These are phyloP conservation scores for Pelecanoides urinatrix DNA, from an alignment of 2,113 vertebrate species.

Conservation along the genomic window DNA sequence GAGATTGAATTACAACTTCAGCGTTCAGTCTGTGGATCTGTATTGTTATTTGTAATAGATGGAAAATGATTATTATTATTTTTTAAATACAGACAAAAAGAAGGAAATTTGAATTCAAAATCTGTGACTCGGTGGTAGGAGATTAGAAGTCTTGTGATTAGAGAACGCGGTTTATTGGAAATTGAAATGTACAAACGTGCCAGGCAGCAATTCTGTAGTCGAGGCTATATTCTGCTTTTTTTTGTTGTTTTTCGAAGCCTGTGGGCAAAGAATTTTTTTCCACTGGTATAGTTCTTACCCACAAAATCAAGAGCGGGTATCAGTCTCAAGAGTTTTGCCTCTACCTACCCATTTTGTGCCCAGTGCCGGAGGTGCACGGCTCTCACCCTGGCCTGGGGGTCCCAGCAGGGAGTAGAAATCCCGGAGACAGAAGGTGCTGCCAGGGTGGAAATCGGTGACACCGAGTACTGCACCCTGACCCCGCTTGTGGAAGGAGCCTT, in stretches of 20 bases:
- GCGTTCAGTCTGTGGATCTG: conserved; percentile 73
- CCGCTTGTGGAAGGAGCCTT: background rate
- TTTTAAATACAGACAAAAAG: conserved; percentile 82
- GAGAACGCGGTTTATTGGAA: conserved; percentile 68
- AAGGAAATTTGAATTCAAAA: conserved; percentile 81
- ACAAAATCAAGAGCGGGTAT: fast-evolving
- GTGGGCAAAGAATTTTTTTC: background rate
- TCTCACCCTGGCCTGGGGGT: background rate
- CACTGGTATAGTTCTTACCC: background rate
- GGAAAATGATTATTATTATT: conserved; percentile 86
- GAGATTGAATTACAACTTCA: conserved; percentile 80
- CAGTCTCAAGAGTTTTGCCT: background rate
- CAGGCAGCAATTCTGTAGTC: conserved; percentile 51
- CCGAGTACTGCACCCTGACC: background rate
- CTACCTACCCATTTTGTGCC: background rate
- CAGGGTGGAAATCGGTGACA: background rate
- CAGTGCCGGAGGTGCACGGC: background rate
- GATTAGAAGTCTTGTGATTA: conserved; percentile 79
- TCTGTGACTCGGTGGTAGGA: conserved; percentile 66
- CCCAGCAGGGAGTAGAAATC: background rate
- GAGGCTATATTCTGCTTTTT: background rate
- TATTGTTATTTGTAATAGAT: conserved; percentile 85
- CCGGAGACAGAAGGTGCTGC: background rate
- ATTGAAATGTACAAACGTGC: conserved; percentile 76
- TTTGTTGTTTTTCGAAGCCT: background rate